Conservation (phyloP, 1,140 invertebrate species). For the Psilanteris sp. region DNA sequence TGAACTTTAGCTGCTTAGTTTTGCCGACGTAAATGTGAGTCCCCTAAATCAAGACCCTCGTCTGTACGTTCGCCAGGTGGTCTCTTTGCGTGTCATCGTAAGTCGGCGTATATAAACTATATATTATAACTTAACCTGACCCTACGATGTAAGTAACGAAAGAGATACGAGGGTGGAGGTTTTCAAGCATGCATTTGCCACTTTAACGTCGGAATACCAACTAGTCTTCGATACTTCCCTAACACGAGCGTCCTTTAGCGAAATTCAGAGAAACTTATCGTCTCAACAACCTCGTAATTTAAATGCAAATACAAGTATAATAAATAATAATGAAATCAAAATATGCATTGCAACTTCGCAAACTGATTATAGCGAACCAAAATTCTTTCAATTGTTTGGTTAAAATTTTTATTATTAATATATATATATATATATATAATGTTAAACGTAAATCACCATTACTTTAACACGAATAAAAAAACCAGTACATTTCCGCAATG, state of each 20-base stretch:
- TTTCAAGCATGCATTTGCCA: slow-evolving; percentile 12
- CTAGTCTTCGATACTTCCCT: slow-evolving; percentile 22
- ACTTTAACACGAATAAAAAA: too few relatives aligned
- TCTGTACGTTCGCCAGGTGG: slow-evolving; percentile 56
- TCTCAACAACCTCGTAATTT: too few relatives aligned
- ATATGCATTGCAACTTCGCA: too few relatives aligned
- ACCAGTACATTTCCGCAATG: too few relatives aligned
- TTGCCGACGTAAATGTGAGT: slow-evolving; percentile 25
- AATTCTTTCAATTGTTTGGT: too few relatives aligned
- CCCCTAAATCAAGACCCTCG: slow-evolving; percentile 37
- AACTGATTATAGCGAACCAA: too few relatives aligned
- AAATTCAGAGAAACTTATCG: too few relatives aligned
- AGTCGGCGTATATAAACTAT: slow-evolving; percentile 65
- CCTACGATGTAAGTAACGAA: slow-evolving; percentile 59
- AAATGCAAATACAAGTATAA: too few relatives aligned
- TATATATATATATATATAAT: too few relatives aligned
- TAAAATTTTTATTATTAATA: too few relatives aligned
- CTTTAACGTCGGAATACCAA: slow-evolving; percentile 42
- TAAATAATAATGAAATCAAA: too few relatives aligned
- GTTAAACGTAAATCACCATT: too few relatives aligned
- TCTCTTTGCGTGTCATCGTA: slow-evolving; percentile 44
- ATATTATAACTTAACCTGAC: slow-evolving; percentile 29
- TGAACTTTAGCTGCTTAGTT: slow-evolving; percentile 28
- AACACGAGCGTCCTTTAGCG: slow-evolving; percentile 40
- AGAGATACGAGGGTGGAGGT: slow-evolving; percentile 11